Evolutionary conservation across 2,113 vertebrate genomes (phyloP).

Genomic region (human (Homo sapiens)): GRCh38 chr22:48253501-48254000

Average conservation of each 20-base stretch:
- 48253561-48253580: background rate
- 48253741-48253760: background rate
- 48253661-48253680: background rate
- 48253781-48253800: background rate
- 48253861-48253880: background rate
- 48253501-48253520: background rate
- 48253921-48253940: background rate
- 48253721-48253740: background rate
- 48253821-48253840: background rate
- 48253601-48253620: background rate
- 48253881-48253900: background rate
- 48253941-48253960: background rate
- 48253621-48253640: background rate
- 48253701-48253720: background rate
- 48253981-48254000: background rate
- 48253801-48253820: background rate
- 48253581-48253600: background rate
- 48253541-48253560: background rate
- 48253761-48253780: background rate
- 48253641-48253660: no score
- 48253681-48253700: background rate
- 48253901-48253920: background rate
- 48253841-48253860: no score
- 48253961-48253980: fast-evolving
- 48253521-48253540: background rate